A percentile compares a stretch with the other conserved stretches of the same genome.
Evolutionary conservation across 2,113 vertebrate species (phyloP).

Genomic region (Pedetes capensis): DNA sequence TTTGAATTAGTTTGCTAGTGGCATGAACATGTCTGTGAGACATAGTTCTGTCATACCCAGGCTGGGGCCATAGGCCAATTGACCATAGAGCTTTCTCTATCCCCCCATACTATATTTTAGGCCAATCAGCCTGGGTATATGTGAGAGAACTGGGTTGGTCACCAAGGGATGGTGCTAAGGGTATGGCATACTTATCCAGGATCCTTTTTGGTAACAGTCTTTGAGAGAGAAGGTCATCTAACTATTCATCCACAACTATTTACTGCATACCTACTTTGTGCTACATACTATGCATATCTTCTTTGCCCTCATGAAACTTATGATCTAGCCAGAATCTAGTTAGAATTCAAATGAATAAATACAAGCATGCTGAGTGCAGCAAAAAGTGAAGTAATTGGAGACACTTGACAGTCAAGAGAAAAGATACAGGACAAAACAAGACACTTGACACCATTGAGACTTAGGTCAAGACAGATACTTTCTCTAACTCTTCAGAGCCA

Average conservation of each 20-base stretch:
- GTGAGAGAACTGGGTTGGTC: background rate
- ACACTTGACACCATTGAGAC: background rate
- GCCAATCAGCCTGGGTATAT: background rate
- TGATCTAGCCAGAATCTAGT: background rate
- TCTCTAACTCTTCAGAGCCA: background rate
- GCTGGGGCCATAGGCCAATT: background rate
- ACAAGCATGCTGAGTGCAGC: background rate
- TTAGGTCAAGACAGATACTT: background rate
- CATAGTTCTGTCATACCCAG: background rate
- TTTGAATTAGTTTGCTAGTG: background rate
- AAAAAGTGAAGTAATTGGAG: background rate
- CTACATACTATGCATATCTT: background rate
- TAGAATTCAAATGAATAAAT: constrained; percentile 11
- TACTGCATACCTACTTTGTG: background rate
- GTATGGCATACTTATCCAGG: background rate
- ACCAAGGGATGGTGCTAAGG: background rate
- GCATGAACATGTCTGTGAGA: background rate
- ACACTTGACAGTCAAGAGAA: background rate
- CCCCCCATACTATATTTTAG: background rate
- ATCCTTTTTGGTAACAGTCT: background rate
- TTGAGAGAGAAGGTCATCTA: background rate
- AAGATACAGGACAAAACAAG: background rate
- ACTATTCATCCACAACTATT: background rate
- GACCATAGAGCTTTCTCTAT: background rate
- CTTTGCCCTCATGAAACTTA: background rate